These are phyloP conservation scores for Mesembrinibis cayennensis DNA, from an alignment of 2,113 vertebrate species.

Conservation along the genomic window DNA sequence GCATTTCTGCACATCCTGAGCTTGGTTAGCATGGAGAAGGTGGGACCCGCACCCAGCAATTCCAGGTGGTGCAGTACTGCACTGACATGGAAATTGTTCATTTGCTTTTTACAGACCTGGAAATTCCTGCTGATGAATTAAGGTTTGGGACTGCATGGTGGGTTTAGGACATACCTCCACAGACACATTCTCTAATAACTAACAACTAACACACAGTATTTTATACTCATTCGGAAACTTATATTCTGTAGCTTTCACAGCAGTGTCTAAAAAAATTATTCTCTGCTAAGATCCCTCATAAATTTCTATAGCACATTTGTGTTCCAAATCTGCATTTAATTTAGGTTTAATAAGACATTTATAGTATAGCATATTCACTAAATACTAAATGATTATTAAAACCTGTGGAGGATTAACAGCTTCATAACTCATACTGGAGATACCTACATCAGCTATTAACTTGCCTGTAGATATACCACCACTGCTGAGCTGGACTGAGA, in stretches of 20 bases:
- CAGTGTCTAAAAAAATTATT: conserved; percentile 4
- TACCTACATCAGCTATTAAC: not conserved
- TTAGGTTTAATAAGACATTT: conserved; percentile 59
- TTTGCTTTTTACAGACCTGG: not conserved
- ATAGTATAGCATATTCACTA: not conserved
- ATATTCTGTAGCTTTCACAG: not conserved
- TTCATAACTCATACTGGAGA: not conserved
- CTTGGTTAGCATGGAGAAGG: not conserved
- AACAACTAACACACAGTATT: not conserved
- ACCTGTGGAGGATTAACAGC: conserved; percentile 42
- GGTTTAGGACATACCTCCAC: not conserved
- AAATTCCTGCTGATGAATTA: not conserved
- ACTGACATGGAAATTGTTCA: not conserved
- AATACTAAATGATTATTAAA: conserved; percentile 42
- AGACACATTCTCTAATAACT: not conserved
- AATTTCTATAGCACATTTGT: conserved; percentile 44
- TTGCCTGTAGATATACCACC: not conserved
- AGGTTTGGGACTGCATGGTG: not conserved
- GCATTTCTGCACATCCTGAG: not conserved
- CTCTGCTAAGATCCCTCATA: conserved; percentile 31
- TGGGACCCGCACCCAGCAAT: accelerated
- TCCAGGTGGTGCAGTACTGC: not conserved
- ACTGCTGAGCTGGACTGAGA: not conserved
- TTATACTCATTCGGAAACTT: conserved; percentile 3
- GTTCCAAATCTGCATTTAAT: conserved; percentile 54